Evolutionary conservation across 1,140 invertebrate genomes (phyloP).

Genomic region (Paramacrobiotus metropolitanus): DNA sequence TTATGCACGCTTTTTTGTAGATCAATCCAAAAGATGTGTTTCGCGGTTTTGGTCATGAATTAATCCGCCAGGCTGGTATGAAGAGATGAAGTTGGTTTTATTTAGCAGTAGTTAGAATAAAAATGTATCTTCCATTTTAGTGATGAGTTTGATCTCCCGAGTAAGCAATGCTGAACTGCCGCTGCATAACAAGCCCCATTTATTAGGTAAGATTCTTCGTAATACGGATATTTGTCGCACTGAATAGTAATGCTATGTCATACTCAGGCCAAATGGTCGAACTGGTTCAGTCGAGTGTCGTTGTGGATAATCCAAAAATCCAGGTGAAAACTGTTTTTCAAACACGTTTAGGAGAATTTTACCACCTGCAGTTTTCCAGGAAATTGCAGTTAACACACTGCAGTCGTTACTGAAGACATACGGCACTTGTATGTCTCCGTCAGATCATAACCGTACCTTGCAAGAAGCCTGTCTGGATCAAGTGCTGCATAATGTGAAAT

Average conservation of each 20-base stretch:
- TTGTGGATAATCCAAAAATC: not conserved
- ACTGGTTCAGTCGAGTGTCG: not conserved
- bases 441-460: not conserved
- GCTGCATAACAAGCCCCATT: not conserved
- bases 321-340: not conserved
- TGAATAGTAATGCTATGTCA: not conserved
- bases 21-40: not conserved
- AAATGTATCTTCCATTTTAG: too few relatives aligned
- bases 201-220: not conserved
- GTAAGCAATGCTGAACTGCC: not conserved
- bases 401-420: not conserved
- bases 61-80: not conserved
- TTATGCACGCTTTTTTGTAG: too few relatives aligned
- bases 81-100: not conserved
- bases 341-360: not conserved
- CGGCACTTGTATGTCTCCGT: not conserved
- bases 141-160: not conserved
- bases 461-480: not conserved
- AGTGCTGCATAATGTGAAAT: not conserved
- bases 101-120: too few relatives aligned
- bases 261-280: not conserved
- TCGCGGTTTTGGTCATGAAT: not conserved
- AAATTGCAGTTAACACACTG: not conserved
- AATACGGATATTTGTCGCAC: not conserved
- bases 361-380: not conserved